Evolutionary conservation across 2,888 invertebrate genomes (phyloP), one percentile per base, ranked within the genome.

Genomic region (Tethea ocularis): DNA sequence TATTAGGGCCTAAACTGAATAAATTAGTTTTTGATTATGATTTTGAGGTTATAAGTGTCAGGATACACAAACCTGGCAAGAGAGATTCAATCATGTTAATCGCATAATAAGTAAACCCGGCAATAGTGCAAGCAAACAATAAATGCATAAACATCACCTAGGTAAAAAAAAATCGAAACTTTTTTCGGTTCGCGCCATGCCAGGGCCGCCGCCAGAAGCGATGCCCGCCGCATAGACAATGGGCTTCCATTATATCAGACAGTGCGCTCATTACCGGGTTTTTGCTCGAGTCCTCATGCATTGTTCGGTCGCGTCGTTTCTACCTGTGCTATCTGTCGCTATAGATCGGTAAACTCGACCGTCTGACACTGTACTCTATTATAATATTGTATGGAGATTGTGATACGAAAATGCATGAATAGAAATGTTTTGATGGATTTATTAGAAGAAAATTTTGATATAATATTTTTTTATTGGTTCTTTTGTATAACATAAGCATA

Each of bases 181-280:
- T 68, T 74, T 78, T 78, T 72, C 71, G 67, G 38, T 38, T 38
- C 38, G 38, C 46, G 10, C 46, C 46, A 46, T 17, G 46, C 20
- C 17, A 8, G 46, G 46, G 20, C 10, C 17, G 46, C 46, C 70
- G 68, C 71, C 78, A 82, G 81, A 68, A 80, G 84, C 82, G 72
- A 64, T 67, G 71, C 79, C 77, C 38, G 76, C 78, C 83, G 76
- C 88, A 87, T 89, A 88, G 88, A 90, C 90, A 90, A 91, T 89
- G 82, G 81, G 51, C 20, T 63, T 74, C 89, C 87, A 89, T 89
- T 89, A 88, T 86, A 75, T 77, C 82, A 78, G 86, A 86, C 89
- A 87, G 85, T 88, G 84, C 83, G 83, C 91, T 91, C 91, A 90
- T 91, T 91, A 91, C 90, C 89, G 88, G 74, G 81, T 87, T 90